These are phyloP conservation scores for Mola mola DNA, from an alignment of 2,113 vertebrate species.

Conservation along the genomic window DNA sequence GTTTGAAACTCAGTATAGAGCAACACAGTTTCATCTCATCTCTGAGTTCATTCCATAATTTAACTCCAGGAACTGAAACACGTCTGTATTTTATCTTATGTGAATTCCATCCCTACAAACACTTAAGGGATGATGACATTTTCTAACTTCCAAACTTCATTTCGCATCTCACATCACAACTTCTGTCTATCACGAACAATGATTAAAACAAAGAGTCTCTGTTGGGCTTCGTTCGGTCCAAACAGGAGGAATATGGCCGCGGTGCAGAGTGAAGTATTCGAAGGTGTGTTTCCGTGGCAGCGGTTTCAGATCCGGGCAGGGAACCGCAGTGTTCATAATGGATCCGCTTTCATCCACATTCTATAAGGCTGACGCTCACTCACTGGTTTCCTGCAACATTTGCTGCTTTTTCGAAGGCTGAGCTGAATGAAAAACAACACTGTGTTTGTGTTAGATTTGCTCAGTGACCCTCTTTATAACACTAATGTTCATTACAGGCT, in stretches of 20 bases:
- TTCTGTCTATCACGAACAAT: too few species aligned
- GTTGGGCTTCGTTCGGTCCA: too few species aligned
- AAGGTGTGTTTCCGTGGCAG: slow-evolving; percentile 32
- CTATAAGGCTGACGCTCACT: slow-evolving; percentile 45
- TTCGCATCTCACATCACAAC: too few species aligned
- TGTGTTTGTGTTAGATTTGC: slow-evolving; percentile 62
- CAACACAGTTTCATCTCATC: too few species aligned
- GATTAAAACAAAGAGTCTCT: too few species aligned
- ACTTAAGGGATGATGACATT: too few species aligned
- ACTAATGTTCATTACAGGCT: slow-evolving; percentile 78
- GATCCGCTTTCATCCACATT: slow-evolving; percentile 40
- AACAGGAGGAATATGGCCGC: background rate
- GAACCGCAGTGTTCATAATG: slow-evolving; percentile 36
- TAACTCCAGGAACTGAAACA: too few species aligned
- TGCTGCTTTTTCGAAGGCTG: slow-evolving; percentile 42
- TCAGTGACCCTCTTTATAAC: slow-evolving; percentile 74
- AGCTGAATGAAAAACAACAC: slow-evolving; percentile 37
- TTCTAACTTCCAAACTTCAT: too few species aligned
- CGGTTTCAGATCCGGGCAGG: slow-evolving; percentile 30
- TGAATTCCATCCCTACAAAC: too few species aligned
- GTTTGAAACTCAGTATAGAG: too few species aligned
- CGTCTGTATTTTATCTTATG: too few species aligned
- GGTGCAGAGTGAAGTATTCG: slow-evolving; percentile 8
- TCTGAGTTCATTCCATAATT: too few species aligned
- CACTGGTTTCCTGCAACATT: slow-evolving; percentile 58